Conservation (phyloP, 2,797 vertebrate genomes). For the Triplophysa bombifrons region DNA sequence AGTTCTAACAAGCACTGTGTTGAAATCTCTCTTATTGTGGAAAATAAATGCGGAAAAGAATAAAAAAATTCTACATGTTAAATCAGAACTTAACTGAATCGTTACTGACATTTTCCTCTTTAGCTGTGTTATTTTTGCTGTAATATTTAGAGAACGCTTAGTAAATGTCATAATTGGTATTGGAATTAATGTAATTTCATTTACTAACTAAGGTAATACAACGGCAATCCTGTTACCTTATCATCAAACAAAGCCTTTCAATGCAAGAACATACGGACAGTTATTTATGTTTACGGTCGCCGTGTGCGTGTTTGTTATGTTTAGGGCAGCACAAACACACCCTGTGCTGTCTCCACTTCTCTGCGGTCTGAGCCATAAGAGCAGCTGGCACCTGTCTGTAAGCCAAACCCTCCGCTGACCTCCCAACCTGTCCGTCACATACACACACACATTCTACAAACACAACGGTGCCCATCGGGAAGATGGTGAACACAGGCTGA, state of each 20-base stretch:
- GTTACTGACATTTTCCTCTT: too few relatives aligned
- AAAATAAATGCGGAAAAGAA: too few relatives aligned
- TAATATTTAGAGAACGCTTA: neutral
- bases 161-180: neutral
- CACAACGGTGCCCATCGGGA: constrained; percentile 35
- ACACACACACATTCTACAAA: constrained; percentile 27
- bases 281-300: constrained; percentile 16
- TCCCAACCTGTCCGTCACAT: constrained; percentile 25
- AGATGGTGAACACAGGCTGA: constrained; percentile 45
- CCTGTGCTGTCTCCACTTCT: constrained; percentile 34
- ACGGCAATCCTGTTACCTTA: neutral
- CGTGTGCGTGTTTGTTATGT: constrained; percentile 30
- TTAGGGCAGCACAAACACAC: constrained; percentile 32
- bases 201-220: neutral
- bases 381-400: constrained; percentile 57
- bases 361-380: constrained; percentile 32
- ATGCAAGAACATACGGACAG: neutral
- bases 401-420: constrained; percentile 33
- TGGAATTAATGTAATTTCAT: neutral
- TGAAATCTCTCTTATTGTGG: too few relatives aligned
- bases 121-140: too few relatives aligned
- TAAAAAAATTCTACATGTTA: too few relatives aligned
- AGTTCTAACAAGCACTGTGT: neutral
- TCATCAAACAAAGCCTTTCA: neutral
- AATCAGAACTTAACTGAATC: too few relatives aligned